Evolutionary conservation across 2,888 invertebrate genomes (phyloP), one percentile per base, ranked within the genome.

Genomic region (Baccha elongata): DNA sequence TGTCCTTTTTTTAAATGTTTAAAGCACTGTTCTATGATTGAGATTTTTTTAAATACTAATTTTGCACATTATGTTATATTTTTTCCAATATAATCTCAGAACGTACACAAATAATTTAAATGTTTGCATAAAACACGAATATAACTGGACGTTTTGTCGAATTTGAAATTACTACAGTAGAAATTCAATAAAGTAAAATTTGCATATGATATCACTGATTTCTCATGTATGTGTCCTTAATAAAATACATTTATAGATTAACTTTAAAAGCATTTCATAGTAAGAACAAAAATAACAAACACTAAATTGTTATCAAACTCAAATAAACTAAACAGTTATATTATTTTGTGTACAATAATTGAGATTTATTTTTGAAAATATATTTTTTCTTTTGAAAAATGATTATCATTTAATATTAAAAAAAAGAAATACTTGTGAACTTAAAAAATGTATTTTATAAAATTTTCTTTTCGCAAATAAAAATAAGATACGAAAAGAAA

Each of bases 391-490:
- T 35, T 55, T 37, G 15, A 64, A 42, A 29, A 26, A 29, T 67
- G 10, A 60, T 62, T 55, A 69, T 68, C 64, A 48, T 65, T 78
- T 46, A 40, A 26, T 50, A 65, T 37, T 58, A 29, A 50, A 19
- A 46, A 53, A 13, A 17, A 35, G n/a, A 15, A 37, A 53, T 5
- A n/a, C 35, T 19, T 35, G 13, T 23, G 53, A 76, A 68, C 52
- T 62, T 35, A 53, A 29, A 55, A 13, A 76, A 48, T 78, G 55
- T 71, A 78, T 58, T 78, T 71, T 65, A 65, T 55, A 13, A 55
- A 44, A 17, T 29, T 40, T 69, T 76, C 62, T 69, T 76, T 69
- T 53, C 53, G 42, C 29, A 71, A 76, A 65, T 64, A 55, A 65
- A 48, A 78, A 48, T n/a, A n/a, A n/a, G n/a, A n/a, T n/a, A n/a